phyloP scores from a whole-genome alignment of 2,888 invertebrate species.

The Griposia aprilina region DNA sequence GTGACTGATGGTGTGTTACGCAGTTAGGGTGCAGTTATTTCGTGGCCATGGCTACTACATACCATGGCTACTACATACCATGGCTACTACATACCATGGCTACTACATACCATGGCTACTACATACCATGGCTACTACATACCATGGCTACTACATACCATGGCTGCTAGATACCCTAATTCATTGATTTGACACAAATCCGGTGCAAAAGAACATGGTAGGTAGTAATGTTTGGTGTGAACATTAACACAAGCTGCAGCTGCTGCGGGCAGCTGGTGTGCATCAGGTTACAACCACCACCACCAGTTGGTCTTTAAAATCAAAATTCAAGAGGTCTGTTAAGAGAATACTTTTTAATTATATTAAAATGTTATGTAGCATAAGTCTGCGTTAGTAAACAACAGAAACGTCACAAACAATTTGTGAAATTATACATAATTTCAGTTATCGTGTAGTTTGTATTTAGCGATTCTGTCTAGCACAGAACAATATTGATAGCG shows the following conservation, averaged over 20 bases:
- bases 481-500: neutral
- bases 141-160: no score
- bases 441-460: neutral
- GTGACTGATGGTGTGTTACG: no score
- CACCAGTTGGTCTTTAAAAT: neutral
- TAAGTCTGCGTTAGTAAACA: neutral
- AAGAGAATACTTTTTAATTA: neutral
- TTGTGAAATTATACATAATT: neutral
- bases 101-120: no score
- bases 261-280: neutral
- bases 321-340: neutral
- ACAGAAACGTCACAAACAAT: neutral
- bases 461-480: neutral
- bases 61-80: no score
- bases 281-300: no score
- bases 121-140: no score
- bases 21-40: no score
- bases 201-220: neutral
- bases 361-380: neutral
- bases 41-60: neutral
- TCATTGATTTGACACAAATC: neutral
- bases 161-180: neutral
- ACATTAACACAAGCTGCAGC: neutral
- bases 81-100: no score
- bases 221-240: neutral